Evolutionary conservation across 30 jellyfish, hydroid and myxozoan genomes (phyloP).

Genomic region (Turritopsis rubra): DNA sequence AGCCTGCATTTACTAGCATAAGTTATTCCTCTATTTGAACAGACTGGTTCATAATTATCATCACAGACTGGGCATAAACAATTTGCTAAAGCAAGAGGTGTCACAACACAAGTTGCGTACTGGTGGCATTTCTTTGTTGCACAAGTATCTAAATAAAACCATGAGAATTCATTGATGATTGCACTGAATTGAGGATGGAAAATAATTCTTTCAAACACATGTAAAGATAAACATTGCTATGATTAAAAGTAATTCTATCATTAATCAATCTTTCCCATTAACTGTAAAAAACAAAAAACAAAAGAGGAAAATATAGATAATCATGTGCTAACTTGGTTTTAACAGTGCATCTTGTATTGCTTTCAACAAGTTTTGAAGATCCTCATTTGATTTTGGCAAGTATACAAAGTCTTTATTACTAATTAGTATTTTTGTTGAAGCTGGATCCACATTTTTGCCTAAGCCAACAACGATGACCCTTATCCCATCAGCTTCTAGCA

Average conservation of each 20-base stretch:
- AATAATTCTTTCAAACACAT: too few relatives aligned
- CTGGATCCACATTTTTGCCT: conserved; percentile 22
- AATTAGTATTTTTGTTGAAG: not conserved
- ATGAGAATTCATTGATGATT: not conserved
- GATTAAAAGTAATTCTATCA: too few relatives aligned
- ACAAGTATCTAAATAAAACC: not conserved
- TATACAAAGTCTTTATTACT: not conserved
- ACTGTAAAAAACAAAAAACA: too few relatives aligned
- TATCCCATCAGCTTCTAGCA: not conserved
- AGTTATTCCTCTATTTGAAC: conserved; percentile 62
- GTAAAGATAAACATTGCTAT: too few relatives aligned
- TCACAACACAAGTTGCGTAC: conserved; percentile 16
- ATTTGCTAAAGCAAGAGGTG: not conserved
- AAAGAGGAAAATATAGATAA: too few relatives aligned
- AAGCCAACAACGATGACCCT: conserved; percentile 18
- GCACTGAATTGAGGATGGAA: too few relatives aligned
- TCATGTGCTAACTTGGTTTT: not conserved
- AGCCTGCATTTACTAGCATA: conserved; percentile 80
- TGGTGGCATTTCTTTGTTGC: conserved; percentile 2
- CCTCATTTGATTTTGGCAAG: not conserved
- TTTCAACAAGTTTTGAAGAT: not conserved
- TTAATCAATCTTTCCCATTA: too few relatives aligned
- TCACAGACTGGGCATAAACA: conserved; percentile 73
- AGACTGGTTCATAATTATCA: conserved; percentile 35
- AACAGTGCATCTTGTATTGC: not conserved